phyloP scores from a whole-genome alignment of 2,113 vertebrate species.

The Rhinolophus sinicus region DNA sequence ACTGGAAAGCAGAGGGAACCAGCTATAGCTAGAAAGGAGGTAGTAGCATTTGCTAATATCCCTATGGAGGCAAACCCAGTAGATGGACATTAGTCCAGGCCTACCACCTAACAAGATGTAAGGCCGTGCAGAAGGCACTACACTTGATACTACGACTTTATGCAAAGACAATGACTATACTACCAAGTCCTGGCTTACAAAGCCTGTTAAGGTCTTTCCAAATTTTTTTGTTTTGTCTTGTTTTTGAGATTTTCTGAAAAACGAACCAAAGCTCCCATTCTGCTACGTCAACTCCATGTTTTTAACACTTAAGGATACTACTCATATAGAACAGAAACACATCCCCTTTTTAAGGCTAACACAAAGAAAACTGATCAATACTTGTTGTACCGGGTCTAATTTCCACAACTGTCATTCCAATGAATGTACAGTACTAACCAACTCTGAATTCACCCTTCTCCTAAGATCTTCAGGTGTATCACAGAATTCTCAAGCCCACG shows the following conservation, averaged over 20 bases:
- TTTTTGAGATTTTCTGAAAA: slow-evolving; percentile 36
- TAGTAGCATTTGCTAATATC: neutral
- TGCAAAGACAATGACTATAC: neutral
- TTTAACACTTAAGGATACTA: slow-evolving; percentile 27
- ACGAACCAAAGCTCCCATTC: slow-evolving; percentile 29
- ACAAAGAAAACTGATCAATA: neutral
- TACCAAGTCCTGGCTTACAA: neutral
- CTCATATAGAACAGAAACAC: neutral
- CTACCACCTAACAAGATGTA: neutral
- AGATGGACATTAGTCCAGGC: neutral
- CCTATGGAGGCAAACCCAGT: neutral
- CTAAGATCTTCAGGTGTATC: neutral
- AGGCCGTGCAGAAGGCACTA: neutral
- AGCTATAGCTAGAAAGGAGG: neutral
- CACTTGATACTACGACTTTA: neutral
- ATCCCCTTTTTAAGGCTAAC: neutral
- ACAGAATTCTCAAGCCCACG: neutral
- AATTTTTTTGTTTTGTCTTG: slow-evolving; percentile 20
- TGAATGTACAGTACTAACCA: neutral
- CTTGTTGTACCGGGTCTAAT: neutral
- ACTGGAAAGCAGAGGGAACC: neutral
- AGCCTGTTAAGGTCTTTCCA: neutral
- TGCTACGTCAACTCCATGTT: neutral
- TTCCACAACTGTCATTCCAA: neutral
- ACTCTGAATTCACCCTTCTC: neutral